Evolutionary conservation across 2,888 invertebrate species (phyloP), one percentile per base, ranked within the genome.

Genomic region (Thereva unica): DNA sequence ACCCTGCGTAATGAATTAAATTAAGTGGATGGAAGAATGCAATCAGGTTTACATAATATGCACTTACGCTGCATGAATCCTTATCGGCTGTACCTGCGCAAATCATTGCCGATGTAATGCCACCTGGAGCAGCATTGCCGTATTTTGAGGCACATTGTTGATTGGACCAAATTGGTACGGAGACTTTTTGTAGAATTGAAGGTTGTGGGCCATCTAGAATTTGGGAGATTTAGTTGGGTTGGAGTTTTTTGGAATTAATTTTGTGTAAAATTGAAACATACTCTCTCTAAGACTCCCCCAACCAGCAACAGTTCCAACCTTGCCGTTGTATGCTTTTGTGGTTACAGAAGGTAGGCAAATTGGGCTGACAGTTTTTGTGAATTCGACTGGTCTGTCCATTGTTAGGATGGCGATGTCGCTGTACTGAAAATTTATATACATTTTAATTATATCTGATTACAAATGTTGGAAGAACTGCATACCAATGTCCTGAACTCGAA

Each of bases 1-100:
- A 53, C 93, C 93, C 93, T 93, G 69, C 9, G 65, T 38, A 10
- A 4, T 1, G 42, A 38, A 40, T 59, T 47, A n/a, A 35, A 6
- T 37, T 9, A 37, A 40, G 1, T 42, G 42, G 8, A 50, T 10
- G 44, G 49, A 8, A 4, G 23, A 34, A 65, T 34, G 47, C 12
- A 8, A 3, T 12, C 12, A 12, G 2, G 42, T 35, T 49, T 52
- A 71, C 49, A 35, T 34, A 41, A 23, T 55, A 7, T n/a, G 40
- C 34, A 84, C 90, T 86, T 85, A 94, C 94, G 81, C 93, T 93
- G 79, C 94, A 95, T 23, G 94, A 94, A 81, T 95, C 95, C 82
- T 87, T 90, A 69, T 87, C 86, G 8, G 89, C 90, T 80, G 87
- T 87, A 1, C 94, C 94, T 55, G 95, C 95, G 77, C 94, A 95